Conservation (phyloP, 2,797 vertebrate genomes). For the Chromis chromis region DNA sequence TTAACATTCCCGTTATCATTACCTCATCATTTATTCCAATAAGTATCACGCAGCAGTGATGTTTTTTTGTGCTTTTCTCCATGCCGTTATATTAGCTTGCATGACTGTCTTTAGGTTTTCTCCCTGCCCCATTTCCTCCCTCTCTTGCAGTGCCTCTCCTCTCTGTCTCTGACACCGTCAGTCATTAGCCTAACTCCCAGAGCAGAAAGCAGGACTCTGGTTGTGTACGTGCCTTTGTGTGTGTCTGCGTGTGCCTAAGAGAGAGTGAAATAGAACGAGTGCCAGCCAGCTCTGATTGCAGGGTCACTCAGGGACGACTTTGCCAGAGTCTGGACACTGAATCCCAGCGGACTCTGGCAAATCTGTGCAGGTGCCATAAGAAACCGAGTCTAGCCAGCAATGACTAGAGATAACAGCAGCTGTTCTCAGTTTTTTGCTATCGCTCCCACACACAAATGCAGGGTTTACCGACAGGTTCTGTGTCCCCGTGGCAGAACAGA, state of each 20-base stretch:
- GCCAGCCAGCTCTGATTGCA: slow-evolving; percentile 52
- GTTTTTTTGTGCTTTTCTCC: slow-evolving; percentile 6
- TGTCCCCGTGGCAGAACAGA: slow-evolving; percentile 62
- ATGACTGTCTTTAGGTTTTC: slow-evolving; percentile 43
- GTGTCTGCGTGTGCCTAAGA: slow-evolving; percentile 11
- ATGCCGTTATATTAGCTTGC: slow-evolving; percentile 15
- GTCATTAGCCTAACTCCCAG: slow-evolving; percentile 67
- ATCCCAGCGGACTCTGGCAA: slow-evolving; percentile 40
- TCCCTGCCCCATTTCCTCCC: slow-evolving; percentile 58
- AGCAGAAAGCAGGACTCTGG: slow-evolving; percentile 37
- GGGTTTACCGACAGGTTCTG: slow-evolving; percentile 52
- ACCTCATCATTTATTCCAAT: slow-evolving; percentile 17
- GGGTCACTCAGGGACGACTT: slow-evolving; percentile 67
- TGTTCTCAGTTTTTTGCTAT: slow-evolving; percentile 59
- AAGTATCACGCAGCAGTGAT: slow-evolving; percentile 1
- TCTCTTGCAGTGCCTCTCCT: slow-evolving; percentile 44
- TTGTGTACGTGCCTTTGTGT: slow-evolving; percentile 1
- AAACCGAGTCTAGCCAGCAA: slow-evolving; percentile 59
- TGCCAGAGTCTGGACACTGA: slow-evolving; percentile 55
- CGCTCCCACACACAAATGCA: slow-evolving; percentile 38
- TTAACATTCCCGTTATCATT: neutral
- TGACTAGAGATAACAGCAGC: slow-evolving; percentile 65
- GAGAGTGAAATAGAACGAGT: slow-evolving; percentile 26
- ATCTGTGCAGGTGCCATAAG: slow-evolving; percentile 48
- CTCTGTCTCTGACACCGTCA: slow-evolving; percentile 49